Percentiles rank a stretch among this genome's conserved stretches.
Conservation (phyloP, 2,888 invertebrate genomes). For the Zygaena filipendulae region DNA sequence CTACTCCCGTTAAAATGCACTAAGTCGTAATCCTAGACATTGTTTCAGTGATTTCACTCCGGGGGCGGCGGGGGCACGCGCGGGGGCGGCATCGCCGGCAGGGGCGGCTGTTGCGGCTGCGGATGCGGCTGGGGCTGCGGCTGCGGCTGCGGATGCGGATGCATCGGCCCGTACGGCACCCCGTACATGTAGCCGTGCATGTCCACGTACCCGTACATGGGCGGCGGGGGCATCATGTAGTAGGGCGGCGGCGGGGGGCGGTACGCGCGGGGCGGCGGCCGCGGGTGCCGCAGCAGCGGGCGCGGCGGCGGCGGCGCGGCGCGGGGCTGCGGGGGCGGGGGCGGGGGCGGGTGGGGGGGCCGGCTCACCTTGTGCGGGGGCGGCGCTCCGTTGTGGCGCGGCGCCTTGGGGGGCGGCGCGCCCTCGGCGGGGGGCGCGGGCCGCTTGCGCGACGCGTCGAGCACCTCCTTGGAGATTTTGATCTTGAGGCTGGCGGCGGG, state of each 20-base stretch:
- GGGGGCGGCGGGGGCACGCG: conserved; percentile 73
- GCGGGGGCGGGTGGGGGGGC: conserved; percentile 37
- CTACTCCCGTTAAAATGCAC: too few relatives aligned
- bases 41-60: conserved; percentile 27
- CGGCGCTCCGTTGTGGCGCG: conserved; percentile 46
- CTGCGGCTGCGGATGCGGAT: conserved; percentile 16
- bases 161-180: too few relatives aligned
- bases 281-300: conserved; percentile 18
- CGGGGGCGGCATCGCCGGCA: conserved; percentile 71
- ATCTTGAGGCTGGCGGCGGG: conserved; percentile 73
- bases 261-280: conserved; percentile 29
- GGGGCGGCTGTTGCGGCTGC: conserved; percentile 47
- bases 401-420: conserved; percentile 39
- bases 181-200: conserved; percentile 1
- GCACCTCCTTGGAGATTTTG: conserved; percentile 82
- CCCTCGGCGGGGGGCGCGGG: conserved; percentile 22
- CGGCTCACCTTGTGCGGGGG: conserved; percentile 55
- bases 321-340: conserved; percentile 45
- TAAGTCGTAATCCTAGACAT: too few relatives aligned
- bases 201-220: too few relatives aligned
- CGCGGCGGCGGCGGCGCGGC: conserved; percentile 49
- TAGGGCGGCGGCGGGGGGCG: conserved; percentile 65
- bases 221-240: conserved; percentile 66
- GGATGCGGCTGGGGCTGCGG: conserved; percentile 18
- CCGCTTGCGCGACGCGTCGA: conserved; percentile 56